These are phyloP conservation scores for Cassiopea xamachana DNA, from an alignment of 30 jellyfish, hydroid and myxozoan genomes.

Conservation along the genomic window DNA sequence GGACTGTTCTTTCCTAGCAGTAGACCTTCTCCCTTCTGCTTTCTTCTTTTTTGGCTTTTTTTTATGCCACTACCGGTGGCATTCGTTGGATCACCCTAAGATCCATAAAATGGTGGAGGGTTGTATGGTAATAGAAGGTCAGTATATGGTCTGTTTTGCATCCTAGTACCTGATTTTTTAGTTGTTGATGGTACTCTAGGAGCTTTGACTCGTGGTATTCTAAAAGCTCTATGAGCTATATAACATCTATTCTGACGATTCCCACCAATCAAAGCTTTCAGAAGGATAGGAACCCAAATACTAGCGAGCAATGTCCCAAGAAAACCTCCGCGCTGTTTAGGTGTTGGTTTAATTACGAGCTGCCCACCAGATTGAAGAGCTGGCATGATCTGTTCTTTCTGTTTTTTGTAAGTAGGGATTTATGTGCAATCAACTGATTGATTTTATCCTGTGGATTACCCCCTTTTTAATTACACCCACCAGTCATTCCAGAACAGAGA, in stretches of 20 bases:
- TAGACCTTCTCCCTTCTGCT: constrained; percentile 22
- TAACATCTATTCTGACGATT: not conserved
- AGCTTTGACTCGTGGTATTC: constrained; percentile 4
- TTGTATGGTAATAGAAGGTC: not conserved
- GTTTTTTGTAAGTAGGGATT: constrained; percentile 44
- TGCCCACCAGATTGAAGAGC: constrained; percentile 71
- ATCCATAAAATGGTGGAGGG: not conserved
- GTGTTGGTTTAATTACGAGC: constrained; percentile 39
- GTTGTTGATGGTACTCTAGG: not conserved
- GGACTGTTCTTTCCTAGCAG: constrained; percentile 67
- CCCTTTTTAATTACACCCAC: not conserved
- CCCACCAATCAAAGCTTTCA: constrained; percentile 40
- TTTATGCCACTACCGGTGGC: not conserved
- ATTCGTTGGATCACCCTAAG: not conserved
- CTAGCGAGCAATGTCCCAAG: constrained; percentile 41
- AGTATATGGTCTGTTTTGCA: constrained; percentile 8
- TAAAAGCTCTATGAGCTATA: not conserved
- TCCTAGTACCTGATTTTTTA: constrained; percentile 10
- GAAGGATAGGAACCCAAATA: constrained; percentile 21
- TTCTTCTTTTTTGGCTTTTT: not conserved
- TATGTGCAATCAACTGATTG: constrained; percentile 28
- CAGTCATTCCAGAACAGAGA: constrained; percentile 34
- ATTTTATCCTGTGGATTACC: constrained; percentile 34
- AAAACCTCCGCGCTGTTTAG: constrained; percentile 49
- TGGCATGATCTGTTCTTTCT: constrained; percentile 41